These are phyloP conservation scores for Falco biarmicus DNA, from an alignment of 2,797 vertebrate species.

Conservation along the genomic window DNA sequence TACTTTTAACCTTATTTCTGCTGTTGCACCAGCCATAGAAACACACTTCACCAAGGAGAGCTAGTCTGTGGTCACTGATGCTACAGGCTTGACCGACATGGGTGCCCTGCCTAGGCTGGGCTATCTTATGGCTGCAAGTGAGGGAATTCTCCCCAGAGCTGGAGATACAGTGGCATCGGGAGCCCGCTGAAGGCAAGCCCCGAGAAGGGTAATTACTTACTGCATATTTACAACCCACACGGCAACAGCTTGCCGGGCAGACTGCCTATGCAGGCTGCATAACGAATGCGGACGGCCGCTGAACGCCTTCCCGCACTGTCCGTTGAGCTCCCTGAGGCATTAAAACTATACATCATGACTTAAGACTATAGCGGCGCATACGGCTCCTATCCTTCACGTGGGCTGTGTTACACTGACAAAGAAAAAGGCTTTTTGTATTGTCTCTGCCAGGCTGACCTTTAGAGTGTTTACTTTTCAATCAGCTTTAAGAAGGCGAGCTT, in stretches of 20 bases:
- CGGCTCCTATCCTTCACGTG: background rate
- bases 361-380: background rate
- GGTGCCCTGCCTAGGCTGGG: background rate
- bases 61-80: rapidly evolving
- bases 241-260: background rate
- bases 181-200: background rate
- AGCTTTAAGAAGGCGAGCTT: conserved; percentile 60
- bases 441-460: conserved; percentile 72
- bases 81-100: background rate
- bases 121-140: background rate
- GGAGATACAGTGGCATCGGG: background rate
- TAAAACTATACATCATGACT: background rate
- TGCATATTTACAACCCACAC: background rate
- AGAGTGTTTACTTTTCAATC: conserved; percentile 75
- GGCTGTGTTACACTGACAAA: conserved; percentile 22
- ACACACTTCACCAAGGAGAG: background rate
- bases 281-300: background rate
- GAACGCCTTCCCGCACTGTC: rapidly evolving
- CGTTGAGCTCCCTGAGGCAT: background rate
- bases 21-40: background rate
- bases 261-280: conserved; percentile 15
- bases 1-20: background rate
- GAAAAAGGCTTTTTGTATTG: conserved; percentile 58
- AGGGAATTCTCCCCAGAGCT: background rate
- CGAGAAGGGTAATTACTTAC: background rate